Evolutionary conservation across 2,113 vertebrate species (phyloP).

Genomic region (human (Homo sapiens)): GRCh38 chr4:180116501-180117000

Average conservation of each 20-base stretch:
- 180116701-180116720: background rate
- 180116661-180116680: background rate
- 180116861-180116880: accelerated
- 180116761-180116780: background rate
- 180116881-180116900: background rate
- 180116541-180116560: background rate
- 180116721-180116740: background rate
- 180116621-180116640: background rate
- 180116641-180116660: background rate
- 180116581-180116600: background rate
- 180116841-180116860: background rate
- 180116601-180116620: background rate
- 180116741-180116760: background rate
- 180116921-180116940: background rate
- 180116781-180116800: background rate
- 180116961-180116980: background rate
- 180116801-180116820: background rate
- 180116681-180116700: no score
- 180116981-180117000: background rate
- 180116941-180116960: background rate
- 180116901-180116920: background rate
- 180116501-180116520: background rate
- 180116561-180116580: accelerated
- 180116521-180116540: background rate
- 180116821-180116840: background rate